These are phyloP conservation scores for Aspidoscelis tigris DNA, from an alignment of 2,113 vertebrate species.

Conservation along the genomic window DNA sequence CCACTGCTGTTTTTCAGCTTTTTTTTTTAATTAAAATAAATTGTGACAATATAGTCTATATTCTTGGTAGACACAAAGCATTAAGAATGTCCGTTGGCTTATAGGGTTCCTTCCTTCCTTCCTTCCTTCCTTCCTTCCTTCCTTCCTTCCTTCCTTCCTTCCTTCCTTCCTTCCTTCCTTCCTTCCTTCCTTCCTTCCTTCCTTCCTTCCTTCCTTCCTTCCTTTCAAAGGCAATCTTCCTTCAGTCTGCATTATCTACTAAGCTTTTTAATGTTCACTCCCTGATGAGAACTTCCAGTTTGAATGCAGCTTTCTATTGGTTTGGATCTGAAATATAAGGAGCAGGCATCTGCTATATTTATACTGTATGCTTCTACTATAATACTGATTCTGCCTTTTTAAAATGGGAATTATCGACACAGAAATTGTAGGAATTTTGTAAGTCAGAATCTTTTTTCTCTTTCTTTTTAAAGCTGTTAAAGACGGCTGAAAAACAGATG, in stretches of 20 bases:
- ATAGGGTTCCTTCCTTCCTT: no score
- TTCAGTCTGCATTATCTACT: background rate
- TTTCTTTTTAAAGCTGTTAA: conserved; percentile 20
- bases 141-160: no score
- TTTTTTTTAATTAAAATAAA: no score
- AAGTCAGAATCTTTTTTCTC: background rate
- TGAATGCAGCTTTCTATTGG: conserved; percentile 6
- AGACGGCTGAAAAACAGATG: conserved; percentile 9
- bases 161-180: no score
- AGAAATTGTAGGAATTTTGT: conserved; percentile 2
- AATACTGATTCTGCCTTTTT: background rate
- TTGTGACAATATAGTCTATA: no score
- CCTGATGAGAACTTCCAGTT: conserved; percentile 21
- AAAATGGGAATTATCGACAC: conserved; percentile 30
- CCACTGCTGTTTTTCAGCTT: no score
- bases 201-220: no score
- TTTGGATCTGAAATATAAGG: conserved; percentile 37
- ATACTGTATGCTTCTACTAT: conserved; percentile 29
- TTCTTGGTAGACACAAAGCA: no score
- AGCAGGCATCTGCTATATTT: background rate
- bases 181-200: no score
- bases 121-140: no score
- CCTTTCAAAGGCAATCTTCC: background rate
- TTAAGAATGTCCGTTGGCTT: no score
- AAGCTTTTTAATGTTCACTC: background rate